These are phyloP conservation scores for Sebastes cheni DNA, from an alignment of 2,797 vertebrate genomes.

Conservation along the genomic window DNA sequence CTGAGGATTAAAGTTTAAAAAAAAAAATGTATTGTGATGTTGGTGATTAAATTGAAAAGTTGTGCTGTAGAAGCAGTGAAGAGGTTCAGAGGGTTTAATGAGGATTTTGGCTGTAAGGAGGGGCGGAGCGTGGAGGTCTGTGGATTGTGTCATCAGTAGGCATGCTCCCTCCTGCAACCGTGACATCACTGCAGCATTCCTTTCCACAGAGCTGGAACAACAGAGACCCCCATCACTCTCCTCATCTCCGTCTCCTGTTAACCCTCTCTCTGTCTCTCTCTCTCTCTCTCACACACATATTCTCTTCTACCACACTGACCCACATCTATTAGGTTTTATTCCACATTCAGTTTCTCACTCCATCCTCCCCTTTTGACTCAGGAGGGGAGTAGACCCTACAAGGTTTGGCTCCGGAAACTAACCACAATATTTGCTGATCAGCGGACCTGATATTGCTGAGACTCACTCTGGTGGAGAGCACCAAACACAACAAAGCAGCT, in stretches of 20 bases:
- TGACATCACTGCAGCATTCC: slow-evolving; percentile 87
- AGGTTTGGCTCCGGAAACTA: slow-evolving; percentile 40
- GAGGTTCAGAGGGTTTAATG: slow-evolving; percentile 65
- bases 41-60: slow-evolving; percentile 28
- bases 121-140: slow-evolving; percentile 69
- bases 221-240: slow-evolving; percentile 74
- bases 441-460: slow-evolving; percentile 50
- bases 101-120: slow-evolving; percentile 46
- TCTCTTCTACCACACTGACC: slow-evolving; percentile 22
- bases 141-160: slow-evolving; percentile 83
- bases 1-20: background rate
- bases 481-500: slow-evolving; percentile 67
- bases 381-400: slow-evolving; percentile 8
- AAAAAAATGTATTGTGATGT: background rate
- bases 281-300: slow-evolving; percentile 10
- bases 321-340: slow-evolving; percentile 19
- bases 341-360: slow-evolving; percentile 2
- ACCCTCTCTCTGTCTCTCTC: slow-evolving; percentile 42
- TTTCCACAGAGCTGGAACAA: slow-evolving; percentile 80
- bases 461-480: slow-evolving; percentile 34
- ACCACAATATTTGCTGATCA: slow-evolving; percentile 70
- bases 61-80: slow-evolving; percentile 10
- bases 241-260: slow-evolving; percentile 61
- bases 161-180: slow-evolving; percentile 83
- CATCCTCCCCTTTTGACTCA: slow-evolving; percentile 11